Base-by-base conservation (phyloP, 2,113 vertebrate species). In the Cisticola juncidis region DNA sequence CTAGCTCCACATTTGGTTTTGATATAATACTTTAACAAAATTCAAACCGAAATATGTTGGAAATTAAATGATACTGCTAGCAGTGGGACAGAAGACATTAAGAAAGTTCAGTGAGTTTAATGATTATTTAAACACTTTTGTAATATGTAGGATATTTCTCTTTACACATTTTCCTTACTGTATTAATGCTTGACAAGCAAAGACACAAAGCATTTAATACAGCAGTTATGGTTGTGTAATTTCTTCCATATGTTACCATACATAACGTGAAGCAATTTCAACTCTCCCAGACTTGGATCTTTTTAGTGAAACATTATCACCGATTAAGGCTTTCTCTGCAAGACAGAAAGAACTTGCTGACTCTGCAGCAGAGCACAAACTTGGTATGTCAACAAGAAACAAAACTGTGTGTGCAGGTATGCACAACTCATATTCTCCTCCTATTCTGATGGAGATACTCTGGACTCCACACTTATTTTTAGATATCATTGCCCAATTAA, bases 291-390 rank as follows among this genome's bases (percentile, higher is more conserved):
- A 76, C 95, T 86, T 90, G 81, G 82, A 91, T 95, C 85, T 95
- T 97, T 97, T 97, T 86, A 97, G 93, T 85, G 53, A 95, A 97
- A 96, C 94, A 79, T 82, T 97, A 94, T 96, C 90, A 97, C 76
- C 65, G 94, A 97, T 82, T 89, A 82, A 96, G 94, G 92, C 61
- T 95, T 97, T 93, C 92, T 96, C 92, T 86, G 42, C 40, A 93
- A 85, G 73, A 93, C 23, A 96, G 91, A 93, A 96, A 91, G 90
- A 96, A 94, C 90, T 96, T 94, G 96, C 94, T 97, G 97, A 97
- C 93, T 95, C 31, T 77, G 89, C 86, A 97, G 91, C 38, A 50
- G 69, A 96, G 95, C 87, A 40, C 89, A 86, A 97, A 94, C 80
- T 58, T 64, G 88, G 56, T 90, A 84, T 18, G 88, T 86, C 96